phyloP scores from a whole-genome alignment of 2,888 invertebrate genomes.

The Hermaeophaga mercurialis region DNA sequence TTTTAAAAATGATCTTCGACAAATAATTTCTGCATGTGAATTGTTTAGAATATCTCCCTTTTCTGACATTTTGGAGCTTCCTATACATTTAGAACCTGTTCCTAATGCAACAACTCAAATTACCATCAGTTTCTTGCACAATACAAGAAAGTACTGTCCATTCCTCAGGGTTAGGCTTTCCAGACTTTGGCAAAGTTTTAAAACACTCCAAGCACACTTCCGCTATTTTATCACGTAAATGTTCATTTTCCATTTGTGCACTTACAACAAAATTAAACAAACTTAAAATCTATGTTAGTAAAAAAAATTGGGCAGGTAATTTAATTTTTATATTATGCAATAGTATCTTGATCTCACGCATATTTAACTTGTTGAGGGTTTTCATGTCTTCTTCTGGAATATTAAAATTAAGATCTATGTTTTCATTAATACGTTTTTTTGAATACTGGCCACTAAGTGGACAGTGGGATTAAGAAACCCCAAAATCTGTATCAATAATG shows the following conservation, averaged over 20 bases:
- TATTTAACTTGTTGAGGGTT: constrained; percentile 58
- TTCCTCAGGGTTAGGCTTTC: constrained; percentile 76
- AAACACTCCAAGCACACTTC: constrained; percentile 67
- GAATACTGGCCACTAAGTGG: too few species aligned
- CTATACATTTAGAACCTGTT: constrained; percentile 92
- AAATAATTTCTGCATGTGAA: constrained; percentile 90
- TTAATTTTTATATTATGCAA: constrained; percentile 48
- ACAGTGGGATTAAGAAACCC: too few species aligned
- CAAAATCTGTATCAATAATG: too few species aligned
- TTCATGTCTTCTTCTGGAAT: constrained; percentile 63
- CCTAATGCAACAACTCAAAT: constrained; percentile 76
- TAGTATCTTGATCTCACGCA: constrained; percentile 64
- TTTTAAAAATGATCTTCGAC: constrained; percentile 79
- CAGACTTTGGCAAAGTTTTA: constrained; percentile 71
- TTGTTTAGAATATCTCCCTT: constrained; percentile 80
- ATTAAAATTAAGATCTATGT: constrained; percentile 64
- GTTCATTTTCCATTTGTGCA: constrained; percentile 28
- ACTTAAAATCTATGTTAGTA: constrained; percentile 20
- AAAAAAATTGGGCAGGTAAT: not conserved
- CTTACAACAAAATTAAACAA: constrained; percentile 12
- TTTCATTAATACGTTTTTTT: constrained; percentile 63
- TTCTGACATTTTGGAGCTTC: constrained; percentile 67
- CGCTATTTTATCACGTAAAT: constrained; percentile 58
- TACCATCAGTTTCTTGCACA: constrained; percentile 62
- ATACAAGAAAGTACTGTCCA: constrained; percentile 87